Conservation (phyloP, 2,888 invertebrate genomes). For the Nomada hirtipes region DNA sequence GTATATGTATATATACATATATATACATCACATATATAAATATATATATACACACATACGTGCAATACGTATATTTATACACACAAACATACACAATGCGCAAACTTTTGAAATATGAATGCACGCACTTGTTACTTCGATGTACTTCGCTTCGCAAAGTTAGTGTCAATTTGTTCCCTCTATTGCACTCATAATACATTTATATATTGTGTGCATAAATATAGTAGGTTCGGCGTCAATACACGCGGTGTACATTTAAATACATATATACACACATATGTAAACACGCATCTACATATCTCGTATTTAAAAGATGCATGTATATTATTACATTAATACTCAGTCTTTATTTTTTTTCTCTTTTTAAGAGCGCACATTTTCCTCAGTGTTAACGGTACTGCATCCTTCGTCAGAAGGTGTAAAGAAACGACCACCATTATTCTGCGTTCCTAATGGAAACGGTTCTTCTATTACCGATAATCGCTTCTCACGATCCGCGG, state of each 20-base stretch:
- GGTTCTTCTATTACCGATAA: constrained; percentile 80
- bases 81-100: neutral
- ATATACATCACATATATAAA: constrained; percentile 38
- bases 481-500: constrained; percentile 77
- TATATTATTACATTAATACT: constrained; percentile 55
- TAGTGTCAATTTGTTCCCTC: constrained; percentile 43
- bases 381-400: constrained; percentile 64
- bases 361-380: constrained; percentile 69
- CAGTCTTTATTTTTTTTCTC: constrained; percentile 66
- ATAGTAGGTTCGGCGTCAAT: constrained; percentile 33
- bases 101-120: constrained; percentile 20
- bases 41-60: constrained; percentile 42
- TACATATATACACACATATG: constrained; percentile 62
- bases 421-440: constrained; percentile 54
- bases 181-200: constrained; percentile 42
- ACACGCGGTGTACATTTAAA: constrained; percentile 51
- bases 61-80: constrained; percentile 46
- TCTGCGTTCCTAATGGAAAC: constrained; percentile 68
- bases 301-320: constrained; percentile 52
- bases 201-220: constrained; percentile 52
- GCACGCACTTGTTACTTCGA: constrained; percentile 30
- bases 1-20: constrained; percentile 30
- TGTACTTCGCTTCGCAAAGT: constrained; percentile 30
- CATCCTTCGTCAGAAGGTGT: constrained; percentile 65
- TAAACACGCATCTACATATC: constrained; percentile 63